phyloP scores from a whole-genome alignment of 2,797 vertebrate species.

The Chloroceryle amazona region DNA sequence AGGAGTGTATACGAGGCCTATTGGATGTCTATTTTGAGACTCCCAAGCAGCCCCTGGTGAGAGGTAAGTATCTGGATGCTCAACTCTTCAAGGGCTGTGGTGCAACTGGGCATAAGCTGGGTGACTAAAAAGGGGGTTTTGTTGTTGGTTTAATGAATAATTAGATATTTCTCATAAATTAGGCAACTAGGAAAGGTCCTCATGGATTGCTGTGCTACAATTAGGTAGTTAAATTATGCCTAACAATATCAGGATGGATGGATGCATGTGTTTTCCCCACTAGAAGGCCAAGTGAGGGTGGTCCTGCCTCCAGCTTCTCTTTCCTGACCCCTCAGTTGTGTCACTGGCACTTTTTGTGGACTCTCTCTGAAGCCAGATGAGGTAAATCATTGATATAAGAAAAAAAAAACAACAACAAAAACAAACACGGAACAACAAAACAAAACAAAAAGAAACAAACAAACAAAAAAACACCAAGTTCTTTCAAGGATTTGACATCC shows the following conservation, averaged over 20 bases:
- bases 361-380: neutral
- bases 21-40: neutral
- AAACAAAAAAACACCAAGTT: neutral
- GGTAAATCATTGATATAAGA: neutral
- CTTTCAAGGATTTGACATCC: neutral
- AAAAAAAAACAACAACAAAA: too few relatives aligned
- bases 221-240: neutral
- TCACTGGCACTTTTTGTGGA: neutral
- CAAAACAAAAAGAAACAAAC: too few relatives aligned
- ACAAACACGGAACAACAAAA: neutral
- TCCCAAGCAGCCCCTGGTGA: neutral
- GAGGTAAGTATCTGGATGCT: neutral
- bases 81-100: neutral
- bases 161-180: neutral
- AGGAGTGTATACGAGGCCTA: rapidly evolving
- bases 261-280: neutral
- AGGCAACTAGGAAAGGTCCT: neutral
- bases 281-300: neutral
- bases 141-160: neutral
- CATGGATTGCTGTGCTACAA: neutral
- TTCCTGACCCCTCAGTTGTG: neutral
- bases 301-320: neutral
- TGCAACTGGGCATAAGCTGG: neutral
- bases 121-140: neutral
- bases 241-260: neutral